A percentile compares a stretch with the other conserved stretches of the same genome.
Conservation (phyloP, 2,888 invertebrate genomes). For the Sthenelais limicola region DNA sequence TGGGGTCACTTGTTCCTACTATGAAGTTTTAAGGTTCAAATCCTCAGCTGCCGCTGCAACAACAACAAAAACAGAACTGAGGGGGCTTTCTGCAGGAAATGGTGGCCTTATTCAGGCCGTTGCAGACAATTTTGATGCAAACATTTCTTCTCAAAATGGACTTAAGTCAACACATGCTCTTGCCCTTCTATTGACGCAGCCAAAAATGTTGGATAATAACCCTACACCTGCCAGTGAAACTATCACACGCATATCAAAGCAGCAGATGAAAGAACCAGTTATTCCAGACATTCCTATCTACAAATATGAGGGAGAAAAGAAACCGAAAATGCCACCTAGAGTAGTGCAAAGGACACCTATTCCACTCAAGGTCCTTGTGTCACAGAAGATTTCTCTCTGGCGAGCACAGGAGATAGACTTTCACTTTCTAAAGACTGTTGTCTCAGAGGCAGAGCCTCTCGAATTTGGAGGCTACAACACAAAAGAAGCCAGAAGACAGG, state of each 20-base stretch:
- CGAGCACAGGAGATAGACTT: too few species aligned
- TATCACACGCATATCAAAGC: background rate
- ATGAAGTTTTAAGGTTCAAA: conserved; percentile 53
- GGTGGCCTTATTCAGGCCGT: conserved; percentile 46
- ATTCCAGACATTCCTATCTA: conserved; percentile 34
- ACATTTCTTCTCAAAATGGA: conserved; percentile 49
- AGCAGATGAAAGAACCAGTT: conserved; percentile 15
- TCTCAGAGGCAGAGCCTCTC: too few species aligned
- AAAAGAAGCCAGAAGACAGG: too few species aligned
- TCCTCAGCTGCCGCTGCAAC: conserved; percentile 51
- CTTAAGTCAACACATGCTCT: conserved; percentile 45
- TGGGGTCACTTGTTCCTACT: conserved; percentile 51
- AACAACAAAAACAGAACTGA: too few species aligned
- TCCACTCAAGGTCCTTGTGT: too few species aligned
- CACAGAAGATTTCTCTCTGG: too few species aligned
- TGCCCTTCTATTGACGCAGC: conserved; percentile 44
- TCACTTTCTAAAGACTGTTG: too few species aligned
- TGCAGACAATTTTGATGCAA: conserved; percentile 50
- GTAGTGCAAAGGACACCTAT: too few species aligned
- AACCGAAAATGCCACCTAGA: conserved; percentile 39
- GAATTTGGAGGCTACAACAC: too few species aligned
- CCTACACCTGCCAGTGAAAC: background rate
- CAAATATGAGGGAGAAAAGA: conserved; percentile 41
- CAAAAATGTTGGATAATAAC: background rate
- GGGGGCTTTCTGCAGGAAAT: conserved; percentile 37